Evolutionary conservation across 2,797 vertebrate genomes (phyloP).

Genomic region (Meriones psammophilus): DNA sequence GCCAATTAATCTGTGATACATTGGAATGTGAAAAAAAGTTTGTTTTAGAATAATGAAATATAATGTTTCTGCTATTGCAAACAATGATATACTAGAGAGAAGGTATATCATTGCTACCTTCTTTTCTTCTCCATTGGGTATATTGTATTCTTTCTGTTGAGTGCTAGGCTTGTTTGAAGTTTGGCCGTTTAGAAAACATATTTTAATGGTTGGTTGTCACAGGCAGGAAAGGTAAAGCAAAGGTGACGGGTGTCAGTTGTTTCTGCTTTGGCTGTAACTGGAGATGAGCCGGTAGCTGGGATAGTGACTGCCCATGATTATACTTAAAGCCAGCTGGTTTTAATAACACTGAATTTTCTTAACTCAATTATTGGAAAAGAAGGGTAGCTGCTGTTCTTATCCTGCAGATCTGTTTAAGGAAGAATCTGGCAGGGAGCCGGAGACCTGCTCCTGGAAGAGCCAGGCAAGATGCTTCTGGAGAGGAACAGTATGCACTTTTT

Average conservation of each 20-base stretch:
- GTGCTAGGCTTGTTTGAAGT: not conserved
- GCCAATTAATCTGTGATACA: constrained; percentile 23
- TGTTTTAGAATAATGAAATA: constrained; percentile 47
- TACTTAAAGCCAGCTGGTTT: constrained; percentile 77
- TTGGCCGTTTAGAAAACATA: not conserved
- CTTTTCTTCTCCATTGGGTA: constrained; percentile 3
- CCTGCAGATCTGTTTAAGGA: constrained; percentile 73
- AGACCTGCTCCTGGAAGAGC: constrained; percentile 65
- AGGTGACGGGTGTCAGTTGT: not conserved
- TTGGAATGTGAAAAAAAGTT: not conserved
- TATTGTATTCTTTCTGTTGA: constrained; percentile 2
- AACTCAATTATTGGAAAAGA: constrained; percentile 76
- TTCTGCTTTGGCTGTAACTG: constrained; percentile 14
- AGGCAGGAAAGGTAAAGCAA: not conserved
- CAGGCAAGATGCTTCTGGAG: constrained; percentile 63
- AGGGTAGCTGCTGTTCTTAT: constrained; percentile 75
- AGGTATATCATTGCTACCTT: constrained; percentile 15
- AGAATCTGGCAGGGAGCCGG: constrained; percentile 65
- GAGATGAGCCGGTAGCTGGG: constrained; percentile 57
- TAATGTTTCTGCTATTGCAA: constrained; percentile 55
- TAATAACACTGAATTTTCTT: constrained; percentile 74
- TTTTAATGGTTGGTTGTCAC: constrained; percentile 3
- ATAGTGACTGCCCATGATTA: constrained; percentile 63
- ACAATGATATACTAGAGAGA: not conserved
- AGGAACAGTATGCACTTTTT: constrained; percentile 60